Evolutionary conservation across 2,888 invertebrate genomes (phyloP).

Genomic region (Dicranocentrus wangi): DNA sequence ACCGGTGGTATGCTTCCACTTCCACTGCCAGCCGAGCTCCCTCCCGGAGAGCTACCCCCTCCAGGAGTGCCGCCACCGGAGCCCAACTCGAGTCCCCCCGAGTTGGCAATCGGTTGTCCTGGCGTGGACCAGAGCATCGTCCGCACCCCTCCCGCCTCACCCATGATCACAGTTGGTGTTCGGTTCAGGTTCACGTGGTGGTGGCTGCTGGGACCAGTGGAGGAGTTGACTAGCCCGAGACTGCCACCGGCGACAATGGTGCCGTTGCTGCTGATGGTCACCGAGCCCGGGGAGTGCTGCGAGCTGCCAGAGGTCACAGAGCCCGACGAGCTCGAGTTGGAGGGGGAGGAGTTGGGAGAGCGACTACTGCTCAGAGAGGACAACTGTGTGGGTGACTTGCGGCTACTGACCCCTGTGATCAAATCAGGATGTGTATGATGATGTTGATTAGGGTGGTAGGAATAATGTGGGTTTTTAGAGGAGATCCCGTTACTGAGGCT

Average conservation of each 20-base stretch:
- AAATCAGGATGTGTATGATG: constrained; percentile 63
- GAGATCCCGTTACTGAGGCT: constrained; percentile 61
- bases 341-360: constrained; percentile 72
- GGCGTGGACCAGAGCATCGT: constrained; percentile 84
- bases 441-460: constrained; percentile 60
- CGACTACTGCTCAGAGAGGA: constrained; percentile 66
- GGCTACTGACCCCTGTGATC: constrained; percentile 64
- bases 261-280: constrained; percentile 59
- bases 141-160: constrained; percentile 88
- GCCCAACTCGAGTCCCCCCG: constrained; percentile 56
- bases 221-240: constrained; percentile 71
- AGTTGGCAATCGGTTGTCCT: constrained; percentile 75
- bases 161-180: constrained; percentile 78
- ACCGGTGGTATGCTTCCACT: constrained; percentile 52
- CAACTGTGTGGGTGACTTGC: constrained; percentile 68
- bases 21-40: constrained; percentile 41
- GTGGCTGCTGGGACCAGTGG: constrained; percentile 74
- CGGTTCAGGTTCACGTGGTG: constrained; percentile 74
- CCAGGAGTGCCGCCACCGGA: constrained; percentile 54
- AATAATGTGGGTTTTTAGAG: constrained; percentile 62
- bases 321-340: constrained; percentile 70
- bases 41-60: constrained; percentile 46
- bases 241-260: constrained; percentile 72
- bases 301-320: constrained; percentile 69
- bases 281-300: constrained; percentile 69